phyloP scores from a whole-genome alignment of 2,888 invertebrate species.

The Pseudococcus jackbeardsleyi region DNA sequence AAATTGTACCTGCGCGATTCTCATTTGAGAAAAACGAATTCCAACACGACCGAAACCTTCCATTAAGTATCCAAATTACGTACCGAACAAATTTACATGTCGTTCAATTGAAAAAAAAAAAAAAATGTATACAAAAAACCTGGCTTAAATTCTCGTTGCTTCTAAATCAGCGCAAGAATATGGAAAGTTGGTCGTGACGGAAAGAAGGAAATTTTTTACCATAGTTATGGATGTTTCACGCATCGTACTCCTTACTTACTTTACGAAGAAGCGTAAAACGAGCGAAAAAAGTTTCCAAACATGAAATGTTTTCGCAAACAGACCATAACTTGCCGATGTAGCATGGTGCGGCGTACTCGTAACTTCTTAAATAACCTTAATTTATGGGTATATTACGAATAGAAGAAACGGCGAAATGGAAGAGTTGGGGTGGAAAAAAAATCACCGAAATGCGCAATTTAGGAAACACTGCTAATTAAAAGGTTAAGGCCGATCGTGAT shows the following conservation, averaged over 20 bases:
- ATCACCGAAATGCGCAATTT: slow-evolving; percentile 2
- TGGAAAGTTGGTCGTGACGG: slow-evolving; percentile 15
- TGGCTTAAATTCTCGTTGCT: background rate
- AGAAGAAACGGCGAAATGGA: background rate
- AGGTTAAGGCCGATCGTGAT: slow-evolving; percentile 29
- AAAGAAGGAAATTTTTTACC: slow-evolving; percentile 14
- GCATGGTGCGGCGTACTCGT: background rate
- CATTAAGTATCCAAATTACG: background rate
- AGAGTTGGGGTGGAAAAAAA: background rate
- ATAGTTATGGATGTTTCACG: slow-evolving; percentile 14
- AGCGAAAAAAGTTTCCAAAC: background rate
- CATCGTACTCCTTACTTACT: background rate
- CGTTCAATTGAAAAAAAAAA: slow-evolving; percentile 1
- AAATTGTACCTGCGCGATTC: no score
- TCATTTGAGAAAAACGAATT: background rate
- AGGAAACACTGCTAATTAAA: slow-evolving; percentile 28
- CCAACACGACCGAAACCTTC: background rate
- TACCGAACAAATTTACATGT: background rate
- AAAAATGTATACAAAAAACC: background rate
- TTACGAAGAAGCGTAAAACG: background rate
- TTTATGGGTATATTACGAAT: background rate
- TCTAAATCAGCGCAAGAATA: slow-evolving; percentile 10
- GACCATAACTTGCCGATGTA: background rate
- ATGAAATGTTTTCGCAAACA: slow-evolving; percentile 20
- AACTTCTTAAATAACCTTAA: background rate